These are phyloP conservation scores for Rhagonycha fulva DNA, from an alignment of 2,888 invertebrate species.

Conservation along the genomic window DNA sequence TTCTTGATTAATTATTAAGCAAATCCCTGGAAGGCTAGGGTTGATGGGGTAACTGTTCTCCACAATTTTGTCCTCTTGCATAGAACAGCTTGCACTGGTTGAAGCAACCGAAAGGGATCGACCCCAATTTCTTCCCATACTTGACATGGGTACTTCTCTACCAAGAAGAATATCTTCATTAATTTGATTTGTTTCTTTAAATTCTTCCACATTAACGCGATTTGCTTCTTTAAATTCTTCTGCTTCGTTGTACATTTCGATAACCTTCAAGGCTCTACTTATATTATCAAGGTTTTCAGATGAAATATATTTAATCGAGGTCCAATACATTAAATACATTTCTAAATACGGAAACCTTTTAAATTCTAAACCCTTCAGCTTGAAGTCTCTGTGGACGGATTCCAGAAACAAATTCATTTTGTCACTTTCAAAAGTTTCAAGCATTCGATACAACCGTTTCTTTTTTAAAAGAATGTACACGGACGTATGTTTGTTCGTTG, in stretches of 20 bases:
- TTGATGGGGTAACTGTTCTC: constrained; percentile 41
- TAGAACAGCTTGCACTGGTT: neutral
- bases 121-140: neutral
- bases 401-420: constrained; percentile 44
- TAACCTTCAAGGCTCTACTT: constrained; percentile 39
- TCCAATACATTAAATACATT: constrained; percentile 47
- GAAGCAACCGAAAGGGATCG: neutral
- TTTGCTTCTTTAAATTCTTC: neutral
- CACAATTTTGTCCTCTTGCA: constrained; percentile 1
- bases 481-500: constrained; percentile 36
- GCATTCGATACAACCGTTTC: constrained; percentile 55
- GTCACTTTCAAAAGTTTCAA: constrained; percentile 51
- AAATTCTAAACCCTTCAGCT: constrained; percentile 29
- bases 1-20: constrained; percentile 55
- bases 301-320: constrained; percentile 38
- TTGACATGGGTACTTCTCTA: neutral
- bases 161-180: neutral
- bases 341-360: constrained; percentile 43
- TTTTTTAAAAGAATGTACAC: constrained; percentile 53
- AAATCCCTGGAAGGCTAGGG: constrained; percentile 46
- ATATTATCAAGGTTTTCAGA: constrained; percentile 39
- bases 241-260: constrained; percentile 33
- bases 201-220: neutral
- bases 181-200: neutral
- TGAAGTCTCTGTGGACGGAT: constrained; percentile 35